These are phyloP conservation scores for Neoascia interrupta DNA, from an alignment of 2,888 invertebrate species.

Conservation along the genomic window DNA sequence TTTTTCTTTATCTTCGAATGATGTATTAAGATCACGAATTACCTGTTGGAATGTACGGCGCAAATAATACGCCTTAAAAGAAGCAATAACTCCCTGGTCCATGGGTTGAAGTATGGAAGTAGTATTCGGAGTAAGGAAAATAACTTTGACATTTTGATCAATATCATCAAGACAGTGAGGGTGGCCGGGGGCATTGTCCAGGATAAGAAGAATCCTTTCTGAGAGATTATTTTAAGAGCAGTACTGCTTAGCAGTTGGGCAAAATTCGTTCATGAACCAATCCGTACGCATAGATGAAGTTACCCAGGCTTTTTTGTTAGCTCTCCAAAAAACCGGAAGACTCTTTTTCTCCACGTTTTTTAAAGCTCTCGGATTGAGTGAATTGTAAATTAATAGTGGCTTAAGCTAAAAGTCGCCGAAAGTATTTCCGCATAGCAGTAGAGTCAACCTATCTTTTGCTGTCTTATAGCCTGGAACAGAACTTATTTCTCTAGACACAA, in stretches of 20 bases:
- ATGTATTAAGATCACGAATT: neutral
- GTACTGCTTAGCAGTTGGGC: constrained; percentile 24
- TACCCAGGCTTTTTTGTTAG: constrained; percentile 71
- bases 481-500: constrained; percentile 5
- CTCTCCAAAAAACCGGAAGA: constrained; percentile 72
- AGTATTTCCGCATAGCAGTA: neutral
- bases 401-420: constrained; percentile 56
- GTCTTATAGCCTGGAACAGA: neutral
- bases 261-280: constrained; percentile 70
- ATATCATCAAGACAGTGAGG: constrained; percentile 1
- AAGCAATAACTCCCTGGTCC: constrained; percentile 3
- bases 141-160: neutral
- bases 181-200: constrained; percentile 4
- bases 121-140: constrained; percentile 1
- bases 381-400: constrained; percentile 72
- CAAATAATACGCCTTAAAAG: constrained; percentile 10
- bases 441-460: neutral
- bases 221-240: constrained; percentile 10
- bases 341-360: constrained; percentile 70
- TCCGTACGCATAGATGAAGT: constrained; percentile 36
- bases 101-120: neutral
- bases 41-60: constrained; percentile 4
- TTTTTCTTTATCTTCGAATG: neutral
- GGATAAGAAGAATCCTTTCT: constrained; percentile 5
- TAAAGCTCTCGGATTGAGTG: constrained; percentile 71